Evolutionary conservation across 2,888 invertebrate species (phyloP).

Genomic region (Tigriopus californicus): DNA sequence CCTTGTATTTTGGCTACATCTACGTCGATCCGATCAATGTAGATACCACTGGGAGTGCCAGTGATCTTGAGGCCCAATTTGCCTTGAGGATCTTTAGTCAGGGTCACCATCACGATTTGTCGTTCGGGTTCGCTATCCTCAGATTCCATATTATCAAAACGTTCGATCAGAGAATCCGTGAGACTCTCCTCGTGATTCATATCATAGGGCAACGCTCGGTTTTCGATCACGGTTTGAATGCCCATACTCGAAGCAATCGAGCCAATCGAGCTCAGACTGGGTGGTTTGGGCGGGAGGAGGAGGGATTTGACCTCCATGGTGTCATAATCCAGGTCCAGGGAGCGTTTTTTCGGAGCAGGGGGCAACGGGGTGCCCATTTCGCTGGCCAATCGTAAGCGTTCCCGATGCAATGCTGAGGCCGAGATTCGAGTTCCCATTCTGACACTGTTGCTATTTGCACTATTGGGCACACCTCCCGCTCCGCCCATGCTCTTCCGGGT

Average conservation of each 20-base stretch:
- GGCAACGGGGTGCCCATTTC: constrained; percentile 4
- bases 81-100: constrained; percentile 1
- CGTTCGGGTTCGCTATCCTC: constrained; percentile 1
- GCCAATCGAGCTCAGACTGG: neutral
- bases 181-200: neutral
- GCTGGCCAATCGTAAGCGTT: neutral
- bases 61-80: constrained; percentile 6
- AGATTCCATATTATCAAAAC: constrained; percentile 9
- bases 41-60: constrained; percentile 6
- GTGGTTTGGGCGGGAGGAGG: neutral
- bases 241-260: neutral
- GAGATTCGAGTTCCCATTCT: constrained; percentile 11
- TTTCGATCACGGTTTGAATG: neutral
- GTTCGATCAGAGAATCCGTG: constrained; percentile 6
- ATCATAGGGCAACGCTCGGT: neutral
- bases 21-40: neutral
- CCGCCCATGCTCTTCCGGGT: neutral
- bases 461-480: neutral
- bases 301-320: constrained; percentile 8
- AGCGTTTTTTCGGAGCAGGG: neutral
- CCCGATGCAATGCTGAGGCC: constrained; percentile 4
- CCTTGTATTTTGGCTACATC: neutral
- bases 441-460: neutral
- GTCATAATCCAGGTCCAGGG: constrained; percentile 5
- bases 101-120: neutral